Evolutionary conservation across 1,140 invertebrate genomes (phyloP), one percentile per base, ranked within the genome.

Genomic region (Gonioctena quinquepunctata): DNA sequence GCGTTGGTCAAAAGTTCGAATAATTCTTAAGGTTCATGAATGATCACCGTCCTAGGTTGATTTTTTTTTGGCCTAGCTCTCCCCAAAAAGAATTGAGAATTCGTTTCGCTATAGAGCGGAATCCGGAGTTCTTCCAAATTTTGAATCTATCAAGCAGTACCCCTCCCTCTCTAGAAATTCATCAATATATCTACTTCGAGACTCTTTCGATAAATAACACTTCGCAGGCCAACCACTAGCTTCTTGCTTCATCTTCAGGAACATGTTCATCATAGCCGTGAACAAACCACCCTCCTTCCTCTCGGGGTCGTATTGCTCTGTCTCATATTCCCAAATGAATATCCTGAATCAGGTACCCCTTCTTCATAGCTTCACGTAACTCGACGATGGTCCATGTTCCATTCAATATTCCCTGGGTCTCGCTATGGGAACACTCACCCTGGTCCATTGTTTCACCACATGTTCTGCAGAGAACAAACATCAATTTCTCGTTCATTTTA

Each of bases 321-420:
- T n/a, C 13, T 18, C 3, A 49, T 2, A 13, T 18, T 7, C 5
- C 68, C 72, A 16, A 42, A 2, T 42, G n/a, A n/a, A n/a, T n/a
- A n/a, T n/a, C n/a, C n/a, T n/a, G n/a, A n/a, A n/a, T 75, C 68
- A 25, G 69, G 49, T 75, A 72, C 0, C 60, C 60, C 54, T 61
- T 71, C 26, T 68, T 49, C 0, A 68, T 1, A 0, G 84, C 83
- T 66, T 81, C 77, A 25, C 63, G 22, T 4, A 85, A 11, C 75
- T 86, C 84, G 18, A 80, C 75, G 7, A 75, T 71, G 0, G 80
- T 77, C 79, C 81, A 85, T 2, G 80, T 83, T 52, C 84, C 83
- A 0, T 54, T 75, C 7, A 86, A 69, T 0, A 64, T 22, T 25
- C 82, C 66, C 52, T 84, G 74, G 6, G 76, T 70, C 25, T 75